Percentiles rank a stretch among this genome's conserved stretches.
phyloP scores from a whole-genome alignment of 2,797 vertebrate species.

The Helicolenus hilgendorfi region DNA sequence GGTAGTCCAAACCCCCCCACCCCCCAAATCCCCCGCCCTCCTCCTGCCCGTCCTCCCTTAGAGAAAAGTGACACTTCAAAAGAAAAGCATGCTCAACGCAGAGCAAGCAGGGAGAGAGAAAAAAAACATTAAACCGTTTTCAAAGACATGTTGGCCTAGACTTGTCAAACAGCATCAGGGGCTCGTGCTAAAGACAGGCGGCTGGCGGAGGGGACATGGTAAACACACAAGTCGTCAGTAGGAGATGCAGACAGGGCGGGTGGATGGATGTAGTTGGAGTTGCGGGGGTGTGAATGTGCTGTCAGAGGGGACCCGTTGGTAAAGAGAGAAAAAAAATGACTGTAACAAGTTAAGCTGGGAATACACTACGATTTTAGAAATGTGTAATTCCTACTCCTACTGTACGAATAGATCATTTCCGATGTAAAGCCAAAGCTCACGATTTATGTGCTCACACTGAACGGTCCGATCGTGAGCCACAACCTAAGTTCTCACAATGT shows the following conservation, averaged over 20 bases:
- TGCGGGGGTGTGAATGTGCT: conserved; percentile 24
- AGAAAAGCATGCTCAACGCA: conserved; percentile 61
- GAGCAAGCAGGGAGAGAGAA: conserved; percentile 12
- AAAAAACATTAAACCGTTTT: conserved; percentile 60
- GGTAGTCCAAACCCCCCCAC: conserved; percentile 10
- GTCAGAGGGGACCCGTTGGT: background rate
- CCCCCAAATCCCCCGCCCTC: background rate
- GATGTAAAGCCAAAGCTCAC: too few species aligned
- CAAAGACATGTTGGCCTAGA: conserved; percentile 63
- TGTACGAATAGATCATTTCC: too few species aligned
- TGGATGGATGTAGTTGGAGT: conserved; percentile 27
- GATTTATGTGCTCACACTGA: too few species aligned
- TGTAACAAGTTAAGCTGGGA: background rate
- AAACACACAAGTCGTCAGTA: conserved; percentile 37
- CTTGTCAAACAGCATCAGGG: conserved; percentile 73
- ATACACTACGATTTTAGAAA: too few species aligned
- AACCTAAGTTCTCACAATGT: too few species aligned
- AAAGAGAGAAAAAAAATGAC: background rate
- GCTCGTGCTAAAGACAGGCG: conserved; percentile 30
- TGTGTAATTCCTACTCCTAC: too few species aligned
- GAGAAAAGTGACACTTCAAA: conserved; percentile 62
- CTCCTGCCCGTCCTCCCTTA: conserved; percentile 5
- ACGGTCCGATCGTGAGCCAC: too few species aligned
- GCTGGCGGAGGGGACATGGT: conserved; percentile 41
- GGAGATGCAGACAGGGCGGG: conserved; percentile 17